Evolutionary conservation across 2,113 vertebrate genomes (phyloP), one percentile per base, ranked within the genome.

Genomic region (Catharus bicknelli): DNA sequence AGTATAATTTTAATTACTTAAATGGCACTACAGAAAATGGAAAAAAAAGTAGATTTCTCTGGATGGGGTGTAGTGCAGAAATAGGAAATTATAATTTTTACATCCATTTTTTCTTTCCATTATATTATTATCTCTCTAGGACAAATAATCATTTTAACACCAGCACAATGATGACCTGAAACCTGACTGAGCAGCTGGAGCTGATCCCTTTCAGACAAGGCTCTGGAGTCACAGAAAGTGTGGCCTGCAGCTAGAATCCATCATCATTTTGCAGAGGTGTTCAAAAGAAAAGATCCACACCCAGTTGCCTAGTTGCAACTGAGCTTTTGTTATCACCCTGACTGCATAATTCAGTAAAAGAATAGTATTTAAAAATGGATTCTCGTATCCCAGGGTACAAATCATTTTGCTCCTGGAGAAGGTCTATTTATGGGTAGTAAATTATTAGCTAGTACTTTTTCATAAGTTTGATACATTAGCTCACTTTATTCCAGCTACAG

Each of bases 361-460:
- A 75, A 69, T 48, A 55, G 8, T 64, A 75, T 68, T 64, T 64
- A 55, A 95, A 86, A 83, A 70, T 61, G 36, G 51, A 69, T 70
- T 48, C 34, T 63, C 67, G 5, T 30, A 32, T 53, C 45, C 76
- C 62, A 79, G 57, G 70, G 25, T 54, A 73, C 27, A 92, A 69
- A 62, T 73, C 0, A 38, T 86, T 94, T 95, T 78, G 29, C 50
- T 92, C 47, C 61, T 86, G 45, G 30, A 82, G 58, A 66, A 91
- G 13, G 21, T 66, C 34, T 89, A n/a, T 89, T 93, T 94, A 83
- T 69, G 42, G 79, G 42, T 22, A 51, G 15, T 54, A 79, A 87
- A 81, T 88, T 73, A 89, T 86, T 77, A 88, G 73, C 50, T 80
- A 70, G n/a, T 9, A 40, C 21, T 76, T 80, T 88, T 85, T 91